phyloP scores from a whole-genome alignment of 2,888 invertebrate species.

The Miltochrista miniata region DNA sequence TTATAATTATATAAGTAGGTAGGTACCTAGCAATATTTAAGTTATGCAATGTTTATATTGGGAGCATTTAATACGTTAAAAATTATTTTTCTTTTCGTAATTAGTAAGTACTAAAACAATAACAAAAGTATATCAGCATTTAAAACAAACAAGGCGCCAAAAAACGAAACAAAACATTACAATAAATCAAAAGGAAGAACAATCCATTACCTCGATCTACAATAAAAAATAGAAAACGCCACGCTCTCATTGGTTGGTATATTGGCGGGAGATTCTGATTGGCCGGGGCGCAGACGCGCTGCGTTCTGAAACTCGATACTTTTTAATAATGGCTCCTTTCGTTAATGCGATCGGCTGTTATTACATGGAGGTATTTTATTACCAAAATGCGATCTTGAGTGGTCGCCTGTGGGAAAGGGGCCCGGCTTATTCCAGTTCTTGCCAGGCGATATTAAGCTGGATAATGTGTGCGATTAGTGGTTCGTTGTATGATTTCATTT shows the following conservation, averaged over 20 bases:
- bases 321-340: conserved; percentile 83
- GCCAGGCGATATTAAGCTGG: conserved; percentile 60
- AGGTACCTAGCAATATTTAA: too few relatives aligned
- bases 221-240: conserved; percentile 68
- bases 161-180: conserved; percentile 54
- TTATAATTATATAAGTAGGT: too few relatives aligned
- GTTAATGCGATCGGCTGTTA: conserved; percentile 81
- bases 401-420: conserved; percentile 61
- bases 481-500: conserved; percentile 35
- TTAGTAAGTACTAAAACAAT: conserved; percentile 16
- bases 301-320: conserved; percentile 81
- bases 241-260: conserved; percentile 63
- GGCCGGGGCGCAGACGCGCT: conserved; percentile 57
- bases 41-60: too few relatives aligned
- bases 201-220: conserved; percentile 78
- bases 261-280: conserved; percentile 66
- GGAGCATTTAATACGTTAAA: too few relatives aligned
- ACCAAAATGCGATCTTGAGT: conserved; percentile 74
- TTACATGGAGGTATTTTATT: conserved; percentile 78
- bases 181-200: conserved; percentile 80
- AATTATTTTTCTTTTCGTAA: too few relatives aligned
- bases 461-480: conserved; percentile 47
- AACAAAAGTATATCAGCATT: conserved; percentile 26
- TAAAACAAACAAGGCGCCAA: conserved; percentile 39
- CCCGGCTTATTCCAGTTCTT: conserved; percentile 58